Percentiles rank a stretch among this genome's conserved stretches.
Conservation (phyloP, 1,140 invertebrate species). For the Brachionus paranguensis region DNA sequence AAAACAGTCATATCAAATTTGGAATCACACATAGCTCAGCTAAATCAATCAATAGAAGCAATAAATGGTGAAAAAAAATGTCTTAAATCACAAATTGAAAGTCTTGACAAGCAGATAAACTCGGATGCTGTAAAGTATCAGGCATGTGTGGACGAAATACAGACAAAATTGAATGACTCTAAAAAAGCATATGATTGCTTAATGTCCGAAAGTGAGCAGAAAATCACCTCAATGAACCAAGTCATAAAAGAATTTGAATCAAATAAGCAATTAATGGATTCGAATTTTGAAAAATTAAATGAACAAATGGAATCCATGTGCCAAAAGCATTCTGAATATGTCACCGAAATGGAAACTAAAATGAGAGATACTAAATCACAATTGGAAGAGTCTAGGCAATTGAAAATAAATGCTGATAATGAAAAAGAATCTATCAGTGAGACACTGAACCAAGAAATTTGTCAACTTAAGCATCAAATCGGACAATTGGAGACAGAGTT, state of each 20-base stretch:
- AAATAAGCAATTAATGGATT: background rate
- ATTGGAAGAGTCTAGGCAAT: background rate
- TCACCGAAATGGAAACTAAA: background rate
- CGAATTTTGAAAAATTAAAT: background rate
- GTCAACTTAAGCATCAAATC: background rate
- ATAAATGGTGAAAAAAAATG: background rate
- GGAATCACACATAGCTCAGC: background rate
- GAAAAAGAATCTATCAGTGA: background rate
- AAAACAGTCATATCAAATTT: background rate
- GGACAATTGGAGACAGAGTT: background rate
- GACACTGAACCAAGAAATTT: background rate
- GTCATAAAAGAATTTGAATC: background rate
- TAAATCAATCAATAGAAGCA: background rate
- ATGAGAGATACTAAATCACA: background rate
- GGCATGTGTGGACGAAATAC: background rate
- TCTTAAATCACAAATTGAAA: background rate
- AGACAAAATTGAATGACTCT: background rate
- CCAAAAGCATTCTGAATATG: background rate
- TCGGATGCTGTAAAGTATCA: background rate
- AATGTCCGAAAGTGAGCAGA: background rate
- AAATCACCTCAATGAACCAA: background rate
- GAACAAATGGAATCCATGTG: background rate
- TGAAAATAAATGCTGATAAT: background rate
- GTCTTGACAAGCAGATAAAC: background rate
- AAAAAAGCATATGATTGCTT: background rate